These are phyloP conservation scores for Phallusia fumigata DNA, from an alignment of 23 tunicate species.

Conservation along the genomic window DNA sequence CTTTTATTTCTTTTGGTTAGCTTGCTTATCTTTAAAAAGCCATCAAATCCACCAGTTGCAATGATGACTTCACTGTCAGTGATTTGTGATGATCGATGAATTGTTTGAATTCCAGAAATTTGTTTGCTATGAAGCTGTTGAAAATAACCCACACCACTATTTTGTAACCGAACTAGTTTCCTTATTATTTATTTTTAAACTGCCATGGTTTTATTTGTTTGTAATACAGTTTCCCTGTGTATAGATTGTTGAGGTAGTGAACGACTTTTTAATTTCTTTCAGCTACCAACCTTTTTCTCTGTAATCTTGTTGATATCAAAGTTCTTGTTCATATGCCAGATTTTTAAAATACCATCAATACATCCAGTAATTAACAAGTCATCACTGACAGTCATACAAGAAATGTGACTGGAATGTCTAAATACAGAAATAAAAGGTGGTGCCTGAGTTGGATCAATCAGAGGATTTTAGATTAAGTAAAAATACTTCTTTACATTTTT, in stretches of 20 bases:
- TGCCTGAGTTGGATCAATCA: no score
- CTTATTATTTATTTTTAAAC: no score
- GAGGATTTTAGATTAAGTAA: no score
- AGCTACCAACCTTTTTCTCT: background rate
- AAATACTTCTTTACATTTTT: no score
- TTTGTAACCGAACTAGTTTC: background rate
- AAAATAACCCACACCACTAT: background rate
- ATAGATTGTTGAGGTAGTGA: no score
- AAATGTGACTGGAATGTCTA: background rate
- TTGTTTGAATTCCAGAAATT: background rate
- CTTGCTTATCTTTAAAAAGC: background rate
- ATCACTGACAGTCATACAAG: background rate
- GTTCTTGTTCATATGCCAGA: background rate
- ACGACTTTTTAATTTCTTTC: background rate
- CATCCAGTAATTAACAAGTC: background rate
- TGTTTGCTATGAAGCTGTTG: background rate
- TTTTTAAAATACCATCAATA: background rate
- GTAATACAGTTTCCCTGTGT: background rate
- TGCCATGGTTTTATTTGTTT: background rate
- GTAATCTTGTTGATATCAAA: background rate
- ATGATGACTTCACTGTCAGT: no score
- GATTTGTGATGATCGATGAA: background rate
- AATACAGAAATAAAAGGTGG: background rate
- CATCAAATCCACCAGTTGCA: background rate
- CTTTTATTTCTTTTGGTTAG: background rate